Conservation (phyloP, 1,140 invertebrate genomes). For the Mactra quadrangularis region DNA sequence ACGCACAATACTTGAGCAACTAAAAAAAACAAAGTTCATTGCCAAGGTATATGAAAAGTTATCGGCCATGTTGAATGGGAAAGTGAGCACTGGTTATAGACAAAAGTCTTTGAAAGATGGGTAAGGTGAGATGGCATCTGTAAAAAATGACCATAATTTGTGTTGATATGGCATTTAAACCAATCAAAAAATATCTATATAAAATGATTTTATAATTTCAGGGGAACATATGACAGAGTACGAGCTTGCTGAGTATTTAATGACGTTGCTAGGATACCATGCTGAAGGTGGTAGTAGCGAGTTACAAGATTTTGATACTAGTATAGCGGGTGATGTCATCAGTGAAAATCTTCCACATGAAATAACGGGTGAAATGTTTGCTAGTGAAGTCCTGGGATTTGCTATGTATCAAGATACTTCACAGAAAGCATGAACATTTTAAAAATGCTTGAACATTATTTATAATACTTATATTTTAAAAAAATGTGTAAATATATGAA, state of each 20-base stretch:
- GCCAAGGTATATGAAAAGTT: too few relatives aligned
- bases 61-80: too few relatives aligned
- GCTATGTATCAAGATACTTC: slow-evolving; percentile 66
- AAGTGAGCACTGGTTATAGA: too few relatives aligned
- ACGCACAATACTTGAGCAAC: too few relatives aligned
- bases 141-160: too few relatives aligned
- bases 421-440: slow-evolving; percentile 9
- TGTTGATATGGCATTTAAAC: too few relatives aligned
- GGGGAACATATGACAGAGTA: slow-evolving; percentile 84
- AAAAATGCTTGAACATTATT: not conserved
- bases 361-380: slow-evolving; percentile 79
- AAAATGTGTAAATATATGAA: not conserved
- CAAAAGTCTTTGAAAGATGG: too few relatives aligned
- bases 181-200: too few relatives aligned
- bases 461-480: not conserved
- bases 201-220: too few relatives aligned
- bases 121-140: too few relatives aligned
- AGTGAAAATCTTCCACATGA: slow-evolving; percentile 80
- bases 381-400: slow-evolving; percentile 81
- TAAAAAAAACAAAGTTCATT: too few relatives aligned
- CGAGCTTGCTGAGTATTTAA: slow-evolving; percentile 83
- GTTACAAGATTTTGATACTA: slow-evolving; percentile 77
- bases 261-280: slow-evolving; percentile 81
- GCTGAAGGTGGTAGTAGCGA: slow-evolving; percentile 82
- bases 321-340: slow-evolving; percentile 75